A percentile compares a stretch with the other conserved stretches of the same genome.
Evolutionary conservation across 2,888 invertebrate genomes (phyloP).

Genomic region (Aphodius granarius): DNA sequence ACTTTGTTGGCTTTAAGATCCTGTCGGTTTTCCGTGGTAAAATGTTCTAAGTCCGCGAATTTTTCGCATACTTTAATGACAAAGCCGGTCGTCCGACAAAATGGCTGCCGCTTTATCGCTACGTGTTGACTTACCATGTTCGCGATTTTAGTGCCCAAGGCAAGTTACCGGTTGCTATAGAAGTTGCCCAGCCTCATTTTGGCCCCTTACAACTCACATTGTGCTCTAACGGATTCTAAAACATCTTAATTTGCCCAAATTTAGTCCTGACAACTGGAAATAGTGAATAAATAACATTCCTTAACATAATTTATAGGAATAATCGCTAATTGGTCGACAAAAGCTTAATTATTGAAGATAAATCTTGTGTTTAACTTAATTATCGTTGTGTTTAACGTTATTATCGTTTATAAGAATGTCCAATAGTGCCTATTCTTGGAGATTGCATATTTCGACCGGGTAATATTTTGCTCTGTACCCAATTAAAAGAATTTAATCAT

Average conservation of each 20-base stretch:
- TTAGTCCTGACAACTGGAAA: not conserved
- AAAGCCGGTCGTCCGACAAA: constrained; percentile 46
- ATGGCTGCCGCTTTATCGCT: constrained; percentile 47
- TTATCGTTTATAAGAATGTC: no score
- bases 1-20: constrained; percentile 1
- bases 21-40: not conserved
- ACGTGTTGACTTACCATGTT: constrained; percentile 43
- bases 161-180: constrained; percentile 12
- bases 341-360: no score
- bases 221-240: not conserved
- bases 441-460: no score
- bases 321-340: no score
- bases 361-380: no score
- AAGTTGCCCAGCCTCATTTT: constrained; percentile 14
- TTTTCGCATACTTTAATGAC: constrained; percentile 24
- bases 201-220: not conserved
- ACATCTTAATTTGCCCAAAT: not conserved
- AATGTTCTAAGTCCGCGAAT: constrained; percentile 3
- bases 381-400: no score
- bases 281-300: not conserved
- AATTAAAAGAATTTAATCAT: not conserved
- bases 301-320: no score
- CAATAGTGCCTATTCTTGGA: no score
- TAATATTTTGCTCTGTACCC: no score
- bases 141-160: constrained; percentile 31